Evolutionary conservation across 2,113 vertebrate species (phyloP).

Genomic region (Zapus hudsonius): DNA sequence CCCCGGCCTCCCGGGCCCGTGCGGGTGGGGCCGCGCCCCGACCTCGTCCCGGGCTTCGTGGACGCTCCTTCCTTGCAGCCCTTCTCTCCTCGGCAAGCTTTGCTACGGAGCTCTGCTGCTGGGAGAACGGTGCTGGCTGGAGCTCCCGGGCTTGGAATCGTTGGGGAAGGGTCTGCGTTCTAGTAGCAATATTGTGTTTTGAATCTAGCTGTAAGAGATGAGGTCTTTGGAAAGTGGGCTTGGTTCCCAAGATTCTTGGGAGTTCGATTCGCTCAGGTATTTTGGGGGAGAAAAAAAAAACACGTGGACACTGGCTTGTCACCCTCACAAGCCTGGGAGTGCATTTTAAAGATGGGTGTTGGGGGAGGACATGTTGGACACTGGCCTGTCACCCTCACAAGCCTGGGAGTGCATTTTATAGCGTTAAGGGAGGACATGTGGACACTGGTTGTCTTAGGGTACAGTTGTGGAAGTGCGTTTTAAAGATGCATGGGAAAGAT

Average conservation of each 20-base stretch:
- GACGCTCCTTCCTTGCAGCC: too few relatives aligned
- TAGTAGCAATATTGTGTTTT: not conserved
- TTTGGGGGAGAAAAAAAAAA: not conserved
- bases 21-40: slow-evolving; percentile 37
- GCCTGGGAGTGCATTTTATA: too few relatives aligned
- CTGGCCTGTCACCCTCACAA: too few relatives aligned
- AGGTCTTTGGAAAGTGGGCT: not conserved
- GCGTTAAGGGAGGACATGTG: too few relatives aligned
- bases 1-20: not conserved
- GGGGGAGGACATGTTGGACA: too few relatives aligned
- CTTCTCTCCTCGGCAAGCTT: too few relatives aligned
- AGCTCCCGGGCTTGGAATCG: not conserved
- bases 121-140: not conserved
- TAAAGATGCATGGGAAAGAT: too few relatives aligned
- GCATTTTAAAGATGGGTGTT: not conserved
- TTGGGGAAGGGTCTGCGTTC: not conserved
- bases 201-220: not conserved
- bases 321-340: not conserved
- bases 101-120: not conserved
- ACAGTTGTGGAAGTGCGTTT: too few relatives aligned
- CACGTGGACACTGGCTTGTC: not conserved
- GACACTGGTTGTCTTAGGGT: too few relatives aligned
- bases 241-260: not conserved
- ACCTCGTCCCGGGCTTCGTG: not conserved
- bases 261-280: not conserved